Conservation (phyloP, 2,113 vertebrate genomes). For the Oceanites oceanicus region DNA sequence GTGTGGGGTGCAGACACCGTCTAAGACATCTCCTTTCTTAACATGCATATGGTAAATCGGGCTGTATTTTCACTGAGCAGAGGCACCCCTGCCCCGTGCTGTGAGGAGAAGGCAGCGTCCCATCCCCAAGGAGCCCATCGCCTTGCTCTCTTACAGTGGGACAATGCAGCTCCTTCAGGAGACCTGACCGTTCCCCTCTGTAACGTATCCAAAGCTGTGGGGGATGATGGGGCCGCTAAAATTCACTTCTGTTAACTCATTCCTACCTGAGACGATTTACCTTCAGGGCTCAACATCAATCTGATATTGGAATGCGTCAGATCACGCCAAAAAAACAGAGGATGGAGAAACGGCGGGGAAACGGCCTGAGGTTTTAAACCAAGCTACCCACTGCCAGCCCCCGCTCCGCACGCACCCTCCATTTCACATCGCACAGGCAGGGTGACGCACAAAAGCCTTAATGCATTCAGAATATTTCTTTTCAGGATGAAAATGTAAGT, state of each 20-base stretch:
- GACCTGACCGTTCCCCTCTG: rapidly evolving
- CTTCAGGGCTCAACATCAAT: neutral
- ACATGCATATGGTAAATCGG: rapidly evolving
- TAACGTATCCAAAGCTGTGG: neutral
- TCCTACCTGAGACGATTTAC: neutral
- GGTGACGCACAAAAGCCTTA: neutral
- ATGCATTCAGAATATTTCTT: neutral
- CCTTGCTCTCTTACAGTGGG: neutral
- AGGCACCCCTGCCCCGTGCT: rapidly evolving
- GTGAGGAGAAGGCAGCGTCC: neutral
- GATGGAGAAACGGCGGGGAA: rapidly evolving
- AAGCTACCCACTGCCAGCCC: neutral
- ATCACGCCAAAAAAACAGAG: neutral
- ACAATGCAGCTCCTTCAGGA: neutral
- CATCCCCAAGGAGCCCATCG: rapidly evolving
- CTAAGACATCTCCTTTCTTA: neutral
- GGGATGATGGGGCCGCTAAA: neutral
- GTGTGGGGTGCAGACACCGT: neutral
- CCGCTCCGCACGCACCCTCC: rapidly evolving
- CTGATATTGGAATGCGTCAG: neutral
- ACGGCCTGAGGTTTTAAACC: neutral
- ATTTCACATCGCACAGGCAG: neutral
- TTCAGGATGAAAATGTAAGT: neutral
- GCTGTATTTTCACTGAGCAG: neutral
- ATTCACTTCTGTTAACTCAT: neutral